phyloP scores from a whole-genome alignment of 2,113 vertebrate genomes.

The Ptyas mucosa region DNA sequence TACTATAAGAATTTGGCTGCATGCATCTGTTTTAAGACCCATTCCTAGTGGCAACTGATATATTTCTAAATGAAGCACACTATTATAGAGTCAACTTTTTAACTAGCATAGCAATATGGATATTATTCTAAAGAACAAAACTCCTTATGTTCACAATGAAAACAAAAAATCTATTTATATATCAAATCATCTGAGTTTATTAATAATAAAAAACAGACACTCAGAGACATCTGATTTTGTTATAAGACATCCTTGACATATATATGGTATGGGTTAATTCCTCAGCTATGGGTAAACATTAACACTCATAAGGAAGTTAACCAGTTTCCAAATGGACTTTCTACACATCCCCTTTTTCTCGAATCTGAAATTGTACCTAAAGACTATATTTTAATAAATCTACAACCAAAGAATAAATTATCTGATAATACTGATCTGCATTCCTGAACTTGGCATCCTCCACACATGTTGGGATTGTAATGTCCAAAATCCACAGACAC shows the following conservation, averaged over 20 bases:
- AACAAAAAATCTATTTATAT: rapidly evolving
- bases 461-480: neutral
- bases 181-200: too few relatives aligned
- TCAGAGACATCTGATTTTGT: neutral
- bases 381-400: neutral
- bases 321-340: neutral
- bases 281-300: neutral
- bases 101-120: neutral
- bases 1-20: neutral
- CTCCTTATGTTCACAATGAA: rapidly evolving
- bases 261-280: neutral
- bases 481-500: neutral
- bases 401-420: neutral
- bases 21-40: neutral
- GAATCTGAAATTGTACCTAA: neutral
- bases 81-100: neutral
- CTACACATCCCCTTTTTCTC: neutral
- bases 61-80: neutral
- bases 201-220: rapidly evolving
- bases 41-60: rapidly evolving
- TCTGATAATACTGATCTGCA: neutral
- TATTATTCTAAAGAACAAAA: neutral
- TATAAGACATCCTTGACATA: neutral
- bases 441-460: neutral
- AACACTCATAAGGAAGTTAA: neutral